Base-by-base conservation (phyloP, 2,888 invertebrate species). In the Ochlodes sylvanus region DNA sequence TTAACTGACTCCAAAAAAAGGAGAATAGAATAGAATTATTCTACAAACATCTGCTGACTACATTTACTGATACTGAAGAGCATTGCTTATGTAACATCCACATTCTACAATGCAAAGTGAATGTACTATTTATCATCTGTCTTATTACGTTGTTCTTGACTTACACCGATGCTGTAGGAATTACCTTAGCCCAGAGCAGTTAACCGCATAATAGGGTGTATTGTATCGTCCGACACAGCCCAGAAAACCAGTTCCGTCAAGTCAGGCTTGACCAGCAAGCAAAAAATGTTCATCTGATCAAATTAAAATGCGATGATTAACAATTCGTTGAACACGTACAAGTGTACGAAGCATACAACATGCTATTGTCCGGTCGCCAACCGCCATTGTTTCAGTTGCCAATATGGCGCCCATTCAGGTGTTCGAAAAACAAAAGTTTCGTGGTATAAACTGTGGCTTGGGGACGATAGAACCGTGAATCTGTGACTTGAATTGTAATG, bases 321-420 rank as follows among this genome's bases (percentile, higher is more conserved):
- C 58, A 60, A 66, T 66, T 44, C 66, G 38, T 14, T 52, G 47
- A 61, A 67, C 66, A 61, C 34, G 19, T 32, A 64, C 55, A 63
- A 42, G 42, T 56, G 60, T 42, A 54, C 44, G n/a, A n/a, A 60
- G 60, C 67, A 44, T 54, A 60, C 61, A 67, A 60, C 52, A 44
- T 47, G 67, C 61, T 47, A 67, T 67, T 67, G 67, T 67, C 47
- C 15, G 55, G 54, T 34, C 67, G 55, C 47, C 55, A 67, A 62
- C 67, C 19, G 32, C 60, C 55, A 67, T 67, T 67, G 61, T 67
- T 67, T 55, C 52, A 44, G 61, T 67, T 61, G 67, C 44, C 67
- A 67, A 67, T 50, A 67, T 67, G 67, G 67, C 67, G 19, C 19
- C 32, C 52, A 61, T 61, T 67, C 67, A 67, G 67, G 67, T 62